Base-by-base conservation (phyloP, 2,888 invertebrate species). In the Stegophylla sp. region DNA sequence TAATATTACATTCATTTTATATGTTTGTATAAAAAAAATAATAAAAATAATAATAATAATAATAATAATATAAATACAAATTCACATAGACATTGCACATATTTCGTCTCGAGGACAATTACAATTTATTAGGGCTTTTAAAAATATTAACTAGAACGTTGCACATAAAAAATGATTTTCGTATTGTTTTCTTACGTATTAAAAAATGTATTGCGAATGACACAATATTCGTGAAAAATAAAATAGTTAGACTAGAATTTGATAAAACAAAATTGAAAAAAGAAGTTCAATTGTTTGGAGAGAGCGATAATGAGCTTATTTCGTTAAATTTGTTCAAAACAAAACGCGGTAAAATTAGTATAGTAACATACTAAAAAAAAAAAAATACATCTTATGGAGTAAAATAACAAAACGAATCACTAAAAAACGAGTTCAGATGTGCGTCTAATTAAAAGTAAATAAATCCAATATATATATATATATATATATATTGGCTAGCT, bases 241-340 rank as follows among this genome's bases (percentile, higher is more conserved):
- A 69, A 67, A 59, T 45, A 69, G 59, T 67, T 77, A 77, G 77
- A 77, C 77, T 77, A 77, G 77, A 77, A 77, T 77, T 77, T 69
- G 34, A 77, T 77, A 69, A 67, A 77, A 77, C 56, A 77, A 77
- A 10, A 34, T 75, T 43, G 0, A 34, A 69, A 69, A 69, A 76
- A n/a, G 61, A 59, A 45, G 12, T 59, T 67, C 51, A 59, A 77
- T 77, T 59, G 67, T 69, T 79, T 79, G n/a, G 48, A 79, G 69
- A 79, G 69, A 69, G 79, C 69, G 23, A 56, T 45, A 20, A 67
- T 77, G 67, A 77, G 67, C 75, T 64, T 76, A 23, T 64, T 74
- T 53, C 43, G 56, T 66, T 43, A 56, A 26, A 7, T 13, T 76
- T 66, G 53, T 67, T 77, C 56, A 13, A 56, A 41, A 41, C 17